Evolutionary conservation across 2,113 vertebrate genomes (phyloP), one percentile per base, ranked within the genome.

Genomic region (Gymnogyps californianus): DNA sequence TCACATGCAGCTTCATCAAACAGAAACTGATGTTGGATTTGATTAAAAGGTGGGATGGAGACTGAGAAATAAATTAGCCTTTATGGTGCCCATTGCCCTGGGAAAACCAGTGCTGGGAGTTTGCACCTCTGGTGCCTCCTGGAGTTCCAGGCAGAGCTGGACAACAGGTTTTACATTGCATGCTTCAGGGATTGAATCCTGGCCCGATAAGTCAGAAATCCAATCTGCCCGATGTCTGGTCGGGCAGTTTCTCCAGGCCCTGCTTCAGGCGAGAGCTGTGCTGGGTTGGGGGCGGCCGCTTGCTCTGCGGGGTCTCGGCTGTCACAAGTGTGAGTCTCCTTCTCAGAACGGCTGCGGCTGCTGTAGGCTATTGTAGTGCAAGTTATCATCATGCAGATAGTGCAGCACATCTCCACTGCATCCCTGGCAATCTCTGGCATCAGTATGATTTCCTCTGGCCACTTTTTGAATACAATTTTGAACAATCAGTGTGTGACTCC

Each of bases 281-380:
- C 15, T 20, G 42, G 44, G 31, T 5, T 7, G 3, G 67, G 38
- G 21, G 9, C 1, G 1, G 51, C 36, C 1, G 2, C 42, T 77
- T 1, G 7, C 52, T 15, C 64, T 28, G 47, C 0, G 0, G 13
- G 58, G 38, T 7, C 61, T 42, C 7, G 1, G 66, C 67, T 75
- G 31, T 25, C n/a, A 8, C 24, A 11, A 11, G 38, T 22, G 34
- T 44, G 38, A 9, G 26, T 9, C 54, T 34, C 59, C 24, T 17
- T 15, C 54, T 38, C 5, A 9, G n/a, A 11, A 44, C 15, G 32
- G 22, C 52, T 31, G 40, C 0, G 9, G 40, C 54, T 51, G 38
- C 6, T 46, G 66, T 13, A 26, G 57, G 57, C 51, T 52, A 1
- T 7, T 44, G 38, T 18, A 11, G 11, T n/a, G 44, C 61, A 28